Conservation (phyloP, 2,888 invertebrate genomes). For the Drosophila kambysellisi region DNA sequence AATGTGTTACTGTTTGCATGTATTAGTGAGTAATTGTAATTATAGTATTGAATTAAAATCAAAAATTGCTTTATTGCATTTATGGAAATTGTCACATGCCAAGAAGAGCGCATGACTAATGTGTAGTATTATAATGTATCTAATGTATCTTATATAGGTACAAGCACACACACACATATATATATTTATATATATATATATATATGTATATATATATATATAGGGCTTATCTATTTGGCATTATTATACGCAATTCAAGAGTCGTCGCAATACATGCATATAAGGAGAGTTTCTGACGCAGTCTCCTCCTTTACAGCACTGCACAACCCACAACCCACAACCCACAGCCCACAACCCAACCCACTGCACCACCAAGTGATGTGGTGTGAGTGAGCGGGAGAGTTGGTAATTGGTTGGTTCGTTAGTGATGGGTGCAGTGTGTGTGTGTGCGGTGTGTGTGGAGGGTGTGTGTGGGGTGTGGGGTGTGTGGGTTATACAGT, state of each 20-base stretch:
- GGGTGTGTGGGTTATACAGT: background rate
- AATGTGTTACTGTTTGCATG: background rate
- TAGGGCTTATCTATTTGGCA: constrained; percentile 44
- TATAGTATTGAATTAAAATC: background rate
- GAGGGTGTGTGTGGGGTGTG: background rate
- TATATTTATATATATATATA: background rate
- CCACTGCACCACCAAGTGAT: background rate
- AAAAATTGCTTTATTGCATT: constrained; percentile 14
- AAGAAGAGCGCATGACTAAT: constrained; percentile 36
- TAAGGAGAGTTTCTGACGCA: constrained; percentile 27
- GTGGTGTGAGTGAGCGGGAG: background rate
- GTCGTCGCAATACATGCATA: constrained; percentile 23
- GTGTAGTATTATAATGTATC: constrained; percentile 12
- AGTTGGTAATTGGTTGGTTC: constrained; percentile 3
- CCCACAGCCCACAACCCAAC: background rate
- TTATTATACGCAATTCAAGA: constrained; percentile 40
- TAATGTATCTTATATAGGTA: background rate
- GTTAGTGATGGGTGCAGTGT: background rate
- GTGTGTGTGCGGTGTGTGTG: background rate
- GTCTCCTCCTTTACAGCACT: background rate
- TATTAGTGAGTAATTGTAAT: background rate
- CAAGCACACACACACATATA: background rate
- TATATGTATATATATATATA: constrained; percentile 2
- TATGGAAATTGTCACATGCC: constrained; percentile 18
- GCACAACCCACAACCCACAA: background rate